A percentile compares a stretch with the other conserved stretches of the same genome.
phyloP scores from a whole-genome alignment of 2,888 invertebrate genomes.

The Thysanoteuthis rhombus region DNA sequence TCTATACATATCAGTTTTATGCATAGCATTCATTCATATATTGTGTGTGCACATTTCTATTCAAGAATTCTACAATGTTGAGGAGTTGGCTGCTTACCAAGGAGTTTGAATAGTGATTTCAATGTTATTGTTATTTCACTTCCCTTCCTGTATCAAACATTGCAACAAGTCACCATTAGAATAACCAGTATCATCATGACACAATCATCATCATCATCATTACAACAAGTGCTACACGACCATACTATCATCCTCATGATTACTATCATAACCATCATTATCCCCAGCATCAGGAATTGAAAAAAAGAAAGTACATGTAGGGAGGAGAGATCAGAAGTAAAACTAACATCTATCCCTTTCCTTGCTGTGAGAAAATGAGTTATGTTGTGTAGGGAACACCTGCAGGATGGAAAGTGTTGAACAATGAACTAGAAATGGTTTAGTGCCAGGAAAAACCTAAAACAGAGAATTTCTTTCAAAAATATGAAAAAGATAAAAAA shows the following conservation, averaged over 20 bases:
- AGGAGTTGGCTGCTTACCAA: not conserved
- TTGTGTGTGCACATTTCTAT: not conserved
- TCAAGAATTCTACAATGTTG: not conserved
- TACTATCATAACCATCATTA: not conserved
- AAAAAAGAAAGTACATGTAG: not conserved
- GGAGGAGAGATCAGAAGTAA: not conserved
- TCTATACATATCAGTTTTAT: not conserved
- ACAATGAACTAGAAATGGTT: not conserved
- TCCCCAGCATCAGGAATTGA: not conserved
- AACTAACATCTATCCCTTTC: not conserved
- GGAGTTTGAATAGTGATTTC: not conserved
- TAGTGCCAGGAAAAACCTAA: not conserved
- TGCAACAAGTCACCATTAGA: not conserved
- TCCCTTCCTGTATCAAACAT: not conserved
- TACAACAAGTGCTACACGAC: too few species aligned
- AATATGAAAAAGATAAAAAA: too few species aligned
- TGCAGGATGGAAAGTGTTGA: not conserved
- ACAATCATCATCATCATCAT: not conserved
- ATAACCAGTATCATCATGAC: not conserved
- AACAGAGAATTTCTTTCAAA: too few species aligned
- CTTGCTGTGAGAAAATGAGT: not conserved
- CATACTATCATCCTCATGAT: too few species aligned
- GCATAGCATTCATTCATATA: not conserved
- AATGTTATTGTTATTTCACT: not conserved
- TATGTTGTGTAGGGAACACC: not conserved